Evolutionary conservation across 2,888 invertebrate species (phyloP), one percentile per base, ranked within the genome.

Genomic region (Drosophila recens): DNA sequence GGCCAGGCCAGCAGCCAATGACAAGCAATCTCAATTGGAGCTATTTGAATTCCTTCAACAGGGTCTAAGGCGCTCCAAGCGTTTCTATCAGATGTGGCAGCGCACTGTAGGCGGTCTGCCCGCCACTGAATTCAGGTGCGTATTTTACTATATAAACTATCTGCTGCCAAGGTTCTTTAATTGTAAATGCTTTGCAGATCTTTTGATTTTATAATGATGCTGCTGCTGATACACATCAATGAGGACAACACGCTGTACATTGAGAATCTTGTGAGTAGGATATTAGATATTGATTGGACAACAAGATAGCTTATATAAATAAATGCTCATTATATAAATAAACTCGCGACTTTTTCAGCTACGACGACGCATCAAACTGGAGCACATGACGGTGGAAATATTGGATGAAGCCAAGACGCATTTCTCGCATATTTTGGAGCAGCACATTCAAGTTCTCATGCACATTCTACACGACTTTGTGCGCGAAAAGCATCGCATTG

Each of bases 141-240:
- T 42, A 42, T 2, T 0, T 13, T 8, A 1, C 1, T 2, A 0
- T 1, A 23, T 15, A 23, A 17, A 48, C 3, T 6, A 15, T 15
- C 0, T 4, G 13, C 53, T 56, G 0, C 1, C 4, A 23, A 6
- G 30, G 8, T 20, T n/a, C 0, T 36, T 20, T 33, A 48, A 56
- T 43, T 52, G 1, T 20, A 15, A 17, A 20, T n/a, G 2, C 4
- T 36, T 45, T 56, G 11, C 79, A 95, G 95, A 92, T 94, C 96
- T 1, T 93, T 96, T 69, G 96, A 97, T 92, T 93, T 96, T 56
- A 92, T 95, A 17, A 93, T 96, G 72, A 90, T 96, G 17, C 89
- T 96, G n/a, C 93, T 96, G 79, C 91, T 96, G 20, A 94, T 95
- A 77, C 93, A 94, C n/a, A 93, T 94, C 56, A 93, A 94, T 61